These are phyloP conservation scores for Himalopsyche japonica DNA, from an alignment of 2,888 invertebrate species.

Conservation along the genomic window DNA sequence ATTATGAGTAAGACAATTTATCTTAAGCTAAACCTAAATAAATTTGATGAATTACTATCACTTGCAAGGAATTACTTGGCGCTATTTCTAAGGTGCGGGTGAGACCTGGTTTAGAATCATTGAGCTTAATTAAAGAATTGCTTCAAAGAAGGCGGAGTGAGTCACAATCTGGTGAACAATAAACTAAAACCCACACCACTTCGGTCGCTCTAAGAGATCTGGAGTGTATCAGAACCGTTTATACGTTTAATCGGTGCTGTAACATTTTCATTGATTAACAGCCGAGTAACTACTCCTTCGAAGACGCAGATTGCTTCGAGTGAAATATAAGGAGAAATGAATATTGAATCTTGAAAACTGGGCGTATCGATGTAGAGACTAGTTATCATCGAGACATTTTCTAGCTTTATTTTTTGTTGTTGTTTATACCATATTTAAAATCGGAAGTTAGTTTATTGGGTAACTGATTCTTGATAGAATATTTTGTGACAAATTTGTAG, in stretches of 20 bases:
- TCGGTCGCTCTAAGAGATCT: not conserved
- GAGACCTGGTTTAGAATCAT: slow-evolving; percentile 19
- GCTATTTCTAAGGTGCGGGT: not conserved
- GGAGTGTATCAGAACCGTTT: slow-evolving; percentile 3
- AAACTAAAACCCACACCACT: slow-evolving; percentile 15
- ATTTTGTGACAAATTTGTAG: too few species aligned
- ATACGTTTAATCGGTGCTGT: not conserved
- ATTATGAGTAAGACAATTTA: too few species aligned
- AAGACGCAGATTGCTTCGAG: too few species aligned
- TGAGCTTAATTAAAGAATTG: slow-evolving; percentile 20
- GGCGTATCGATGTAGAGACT: too few species aligned
- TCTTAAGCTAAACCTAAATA: not conserved
- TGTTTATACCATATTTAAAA: too few species aligned
- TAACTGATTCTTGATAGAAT: too few species aligned
- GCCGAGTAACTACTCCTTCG: not conserved
- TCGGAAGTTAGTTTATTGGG: too few species aligned
- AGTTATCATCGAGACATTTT: too few species aligned
- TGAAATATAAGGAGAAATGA: too few species aligned
- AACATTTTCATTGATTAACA: not conserved
- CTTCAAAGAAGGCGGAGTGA: slow-evolving; percentile 15
- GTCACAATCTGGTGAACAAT: slow-evolving; percentile 8
- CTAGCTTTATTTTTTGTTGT: too few species aligned
- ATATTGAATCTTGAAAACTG: too few species aligned
- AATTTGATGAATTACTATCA: not conserved
- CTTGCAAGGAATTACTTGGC: not conserved